Base-by-base conservation (phyloP, 2,113 vertebrate species). In the Cichladusa arquata region DNA sequence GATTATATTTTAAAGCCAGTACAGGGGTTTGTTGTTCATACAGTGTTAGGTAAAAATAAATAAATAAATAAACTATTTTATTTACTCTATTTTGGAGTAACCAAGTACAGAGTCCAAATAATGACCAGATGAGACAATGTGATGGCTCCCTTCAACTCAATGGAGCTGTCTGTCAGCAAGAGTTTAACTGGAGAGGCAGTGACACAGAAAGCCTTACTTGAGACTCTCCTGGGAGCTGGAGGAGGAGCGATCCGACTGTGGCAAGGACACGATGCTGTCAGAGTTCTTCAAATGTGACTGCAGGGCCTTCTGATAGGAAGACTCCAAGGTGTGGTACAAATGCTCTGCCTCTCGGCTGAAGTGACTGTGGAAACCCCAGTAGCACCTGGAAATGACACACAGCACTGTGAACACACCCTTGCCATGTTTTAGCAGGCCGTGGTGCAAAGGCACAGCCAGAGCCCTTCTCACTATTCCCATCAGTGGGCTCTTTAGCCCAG, bases 141-240 rank as follows among this genome's bases (percentile, higher is more conserved):
- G 36, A 60, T 51, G 24, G 51, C 16, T 80, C 29, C 67, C 47
- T 73, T 64, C 81, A 66, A 8, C 18, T 67, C 44, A 67, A 3
- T 7, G 20, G 31, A 50, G 40, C 25, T 53, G 45, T 8, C n/a
- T 64, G 36, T 13, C 54, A 44, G 31, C 44, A 78, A 13, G 3
- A 47, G 53, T 77, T 54, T 20, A 72, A 56, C 72, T 25, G 3
- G 1, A 60, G 74, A 88, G 25, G 33, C 0, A 42, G 18, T 29
- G 38, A 51, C 61, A 78, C 5, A 11, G 2, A 50, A 38, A 31
- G n/a, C 89, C 99, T 98, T 97, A 99, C 99, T 99, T 99, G 33
- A 99, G 98, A 96, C 99, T 99, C 97, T 99, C 99, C 92, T 99
- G 99, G 16, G 99, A 99, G 83, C 99, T 99, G 9, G 99, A 99